A percentile compares a stretch with the other conserved stretches of the same genome.
phyloP scores from a whole-genome alignment of 2,113 vertebrate genomes.

The Tetrao urogallus region DNA sequence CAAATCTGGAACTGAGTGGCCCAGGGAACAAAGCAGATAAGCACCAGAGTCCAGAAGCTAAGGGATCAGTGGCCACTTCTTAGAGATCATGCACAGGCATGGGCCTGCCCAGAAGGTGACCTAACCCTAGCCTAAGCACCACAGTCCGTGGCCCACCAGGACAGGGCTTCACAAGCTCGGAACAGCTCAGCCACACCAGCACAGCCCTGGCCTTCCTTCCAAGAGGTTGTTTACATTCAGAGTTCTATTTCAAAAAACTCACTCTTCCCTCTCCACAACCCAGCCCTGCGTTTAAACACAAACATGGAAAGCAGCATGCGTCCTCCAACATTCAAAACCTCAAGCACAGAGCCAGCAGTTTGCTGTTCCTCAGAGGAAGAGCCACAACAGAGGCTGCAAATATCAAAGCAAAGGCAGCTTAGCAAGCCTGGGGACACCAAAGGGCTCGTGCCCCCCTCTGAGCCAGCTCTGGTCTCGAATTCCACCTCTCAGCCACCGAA shows the following conservation, averaged over 20 bases:
- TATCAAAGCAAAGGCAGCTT: conserved; percentile 1
- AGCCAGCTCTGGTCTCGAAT: fast-evolving
- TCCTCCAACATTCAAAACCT: conserved; percentile 33
- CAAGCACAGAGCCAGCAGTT: background rate
- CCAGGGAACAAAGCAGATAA: background rate
- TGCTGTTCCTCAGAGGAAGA: background rate
- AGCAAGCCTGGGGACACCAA: background rate
- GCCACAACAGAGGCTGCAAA: background rate
- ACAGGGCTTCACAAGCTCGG: fast-evolving
- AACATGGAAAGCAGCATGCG: background rate
- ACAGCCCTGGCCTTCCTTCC: background rate
- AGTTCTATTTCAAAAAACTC: background rate
- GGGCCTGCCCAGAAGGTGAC: background rate
- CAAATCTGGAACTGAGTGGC: background rate
- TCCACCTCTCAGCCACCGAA: background rate
- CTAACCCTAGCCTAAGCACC: fast-evolving
- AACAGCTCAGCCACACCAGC: background rate
- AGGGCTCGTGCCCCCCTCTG: background rate
- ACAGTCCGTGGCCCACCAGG: fast-evolving
- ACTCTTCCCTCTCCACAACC: background rate
- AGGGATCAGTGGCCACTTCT: background rate
- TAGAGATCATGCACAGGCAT: background rate
- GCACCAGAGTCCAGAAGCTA: background rate
- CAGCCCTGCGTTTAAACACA: conserved; percentile 24
- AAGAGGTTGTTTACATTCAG: conserved; percentile 16